These are phyloP conservation scores for Chloropsis cyanopogon DNA, from an alignment of 2,113 vertebrate genomes.

Conservation along the genomic window DNA sequence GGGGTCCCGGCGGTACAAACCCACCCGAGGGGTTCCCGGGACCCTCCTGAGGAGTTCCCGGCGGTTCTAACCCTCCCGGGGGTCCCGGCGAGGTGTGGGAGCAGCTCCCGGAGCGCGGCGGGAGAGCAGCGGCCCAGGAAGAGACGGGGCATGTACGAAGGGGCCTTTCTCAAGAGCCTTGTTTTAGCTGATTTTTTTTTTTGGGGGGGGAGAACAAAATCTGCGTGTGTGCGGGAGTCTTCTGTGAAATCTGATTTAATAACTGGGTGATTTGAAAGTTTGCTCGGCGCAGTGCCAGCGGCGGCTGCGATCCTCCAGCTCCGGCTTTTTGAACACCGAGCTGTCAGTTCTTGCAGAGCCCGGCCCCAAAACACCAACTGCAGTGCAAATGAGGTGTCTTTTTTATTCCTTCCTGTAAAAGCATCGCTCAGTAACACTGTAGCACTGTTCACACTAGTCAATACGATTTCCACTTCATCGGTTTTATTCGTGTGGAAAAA, in stretches of 20 bases:
- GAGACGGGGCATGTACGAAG: fast-evolving
- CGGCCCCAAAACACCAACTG: not conserved
- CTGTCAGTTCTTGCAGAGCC: not conserved
- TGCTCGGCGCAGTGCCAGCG: not conserved
- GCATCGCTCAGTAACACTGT: not conserved
- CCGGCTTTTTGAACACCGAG: not conserved
- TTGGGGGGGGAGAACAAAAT: too few species aligned
- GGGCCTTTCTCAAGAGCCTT: not conserved
- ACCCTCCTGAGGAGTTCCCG: not conserved
- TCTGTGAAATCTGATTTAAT: not conserved
- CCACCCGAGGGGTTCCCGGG: not conserved
- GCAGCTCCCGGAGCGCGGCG: not conserved
- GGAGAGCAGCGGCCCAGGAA: not conserved
- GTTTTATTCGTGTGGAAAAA: not conserved
- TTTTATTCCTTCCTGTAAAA: not conserved
- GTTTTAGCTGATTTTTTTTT: not conserved
- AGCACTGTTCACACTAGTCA: not conserved
- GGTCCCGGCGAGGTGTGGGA: not conserved
- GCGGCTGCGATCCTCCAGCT: not conserved
- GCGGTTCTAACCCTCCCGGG: not conserved
- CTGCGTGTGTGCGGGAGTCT: not conserved
- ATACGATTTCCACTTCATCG: not conserved
- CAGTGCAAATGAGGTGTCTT: not conserved
- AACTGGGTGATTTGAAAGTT: not conserved
- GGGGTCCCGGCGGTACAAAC: not conserved